Evolutionary conservation across 2,888 invertebrate genomes (phyloP).

Genomic region (Hermodice carunculata): DNA sequence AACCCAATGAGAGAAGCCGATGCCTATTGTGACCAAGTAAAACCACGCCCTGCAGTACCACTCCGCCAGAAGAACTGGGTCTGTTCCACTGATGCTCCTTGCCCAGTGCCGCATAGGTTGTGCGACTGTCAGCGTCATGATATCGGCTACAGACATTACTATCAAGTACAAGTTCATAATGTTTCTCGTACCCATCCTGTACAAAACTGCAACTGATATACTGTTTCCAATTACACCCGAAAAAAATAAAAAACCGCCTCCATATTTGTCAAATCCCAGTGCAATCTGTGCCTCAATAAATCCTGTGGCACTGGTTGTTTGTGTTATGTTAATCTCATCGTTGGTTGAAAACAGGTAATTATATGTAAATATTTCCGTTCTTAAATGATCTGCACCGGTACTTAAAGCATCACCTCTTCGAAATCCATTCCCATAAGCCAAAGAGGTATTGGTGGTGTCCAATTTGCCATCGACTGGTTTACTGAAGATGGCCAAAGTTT

Average conservation of each 20-base stretch:
- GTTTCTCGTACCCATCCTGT: not conserved
- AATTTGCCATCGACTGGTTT: too few species aligned
- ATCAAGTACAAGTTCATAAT: not conserved
- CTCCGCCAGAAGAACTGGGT: not conserved
- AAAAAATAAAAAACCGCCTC: constrained; percentile 11
- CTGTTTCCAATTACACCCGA: constrained; percentile 12
- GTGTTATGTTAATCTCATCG: too few species aligned
- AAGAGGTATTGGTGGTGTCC: too few species aligned
- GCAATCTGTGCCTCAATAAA: not conserved
- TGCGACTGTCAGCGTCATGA: not conserved
- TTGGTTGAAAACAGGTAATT: too few species aligned
- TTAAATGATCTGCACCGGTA: too few species aligned
- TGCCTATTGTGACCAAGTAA: not conserved
- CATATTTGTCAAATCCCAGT: constrained; percentile 9
- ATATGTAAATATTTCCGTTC: too few species aligned
- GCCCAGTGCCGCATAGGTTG: constrained; percentile 13
- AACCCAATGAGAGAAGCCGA: constrained; percentile 5
- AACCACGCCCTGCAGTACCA: constrained; percentile 19
- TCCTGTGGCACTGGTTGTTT: too few species aligned
- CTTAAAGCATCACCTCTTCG: too few species aligned
- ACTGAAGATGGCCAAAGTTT: too few species aligned
- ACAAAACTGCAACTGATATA: not conserved
- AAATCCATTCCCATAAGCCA: too few species aligned
- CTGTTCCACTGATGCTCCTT: constrained; percentile 3
- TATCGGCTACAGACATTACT: constrained; percentile 1